These are phyloP conservation scores for Notothenia coriiceps DNA, from an alignment of 2,113 vertebrate species.

Conservation along the genomic window DNA sequence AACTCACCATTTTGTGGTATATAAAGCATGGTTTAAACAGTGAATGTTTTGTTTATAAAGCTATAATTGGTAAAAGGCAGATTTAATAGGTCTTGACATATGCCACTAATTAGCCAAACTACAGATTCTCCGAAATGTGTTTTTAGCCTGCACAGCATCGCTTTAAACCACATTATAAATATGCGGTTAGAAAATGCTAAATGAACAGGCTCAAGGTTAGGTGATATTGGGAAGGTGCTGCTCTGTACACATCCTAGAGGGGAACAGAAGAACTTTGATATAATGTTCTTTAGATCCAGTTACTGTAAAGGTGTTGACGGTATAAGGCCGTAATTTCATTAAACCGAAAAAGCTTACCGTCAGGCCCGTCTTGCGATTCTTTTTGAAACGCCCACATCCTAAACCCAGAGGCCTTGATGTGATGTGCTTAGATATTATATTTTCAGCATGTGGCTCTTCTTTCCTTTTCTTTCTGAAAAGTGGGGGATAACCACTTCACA, in stretches of 20 bases:
- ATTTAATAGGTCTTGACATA: no score
- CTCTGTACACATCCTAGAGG: no score
- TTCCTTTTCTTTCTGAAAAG: slow-evolving; percentile 17
- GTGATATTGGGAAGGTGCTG: no score
- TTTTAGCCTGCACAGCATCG: background rate
- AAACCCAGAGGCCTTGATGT: background rate
- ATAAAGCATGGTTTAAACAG: background rate
- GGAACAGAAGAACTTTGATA: background rate
- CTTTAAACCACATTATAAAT: no score
- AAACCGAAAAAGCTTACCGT: background rate
- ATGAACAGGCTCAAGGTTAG: no score
- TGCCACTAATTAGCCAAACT: background rate
- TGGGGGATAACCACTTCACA: slow-evolving; percentile 47
- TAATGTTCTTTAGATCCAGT: background rate
- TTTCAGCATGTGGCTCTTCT: slow-evolving; percentile 17
- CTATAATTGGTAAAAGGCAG: background rate
- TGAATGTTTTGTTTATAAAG: background rate
- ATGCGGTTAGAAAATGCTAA: no score
- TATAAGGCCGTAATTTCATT: slow-evolving; percentile 17
- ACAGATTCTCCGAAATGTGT: background rate
- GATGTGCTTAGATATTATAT: slow-evolving; percentile 40
- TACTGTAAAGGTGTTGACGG: background rate
- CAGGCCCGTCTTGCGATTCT: background rate
- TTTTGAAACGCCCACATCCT: slow-evolving; percentile 29
- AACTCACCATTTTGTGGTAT: background rate